Evolutionary conservation across 1,140 invertebrate genomes (phyloP).

Genomic region (Metaphire vulgaris): DNA sequence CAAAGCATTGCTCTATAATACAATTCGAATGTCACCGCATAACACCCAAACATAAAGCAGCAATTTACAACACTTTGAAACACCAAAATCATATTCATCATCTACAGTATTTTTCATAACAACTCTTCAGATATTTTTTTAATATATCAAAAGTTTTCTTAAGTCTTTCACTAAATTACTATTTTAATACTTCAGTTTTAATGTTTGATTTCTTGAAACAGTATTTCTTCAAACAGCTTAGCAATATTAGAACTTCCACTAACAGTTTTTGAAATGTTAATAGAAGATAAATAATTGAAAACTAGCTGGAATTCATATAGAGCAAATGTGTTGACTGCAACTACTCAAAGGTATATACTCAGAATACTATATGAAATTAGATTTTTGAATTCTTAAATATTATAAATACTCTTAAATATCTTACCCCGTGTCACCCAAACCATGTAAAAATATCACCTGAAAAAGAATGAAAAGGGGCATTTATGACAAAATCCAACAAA

Average conservation of each 20-base stretch:
- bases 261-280: too few species aligned
- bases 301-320: background rate
- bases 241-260: too few species aligned
- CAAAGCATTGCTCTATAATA: background rate
- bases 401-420: background rate
- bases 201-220: too few species aligned
- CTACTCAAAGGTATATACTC: background rate
- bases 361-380: background rate
- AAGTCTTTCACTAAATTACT: too few species aligned
- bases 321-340: background rate
- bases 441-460: background rate
- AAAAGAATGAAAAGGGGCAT: too few species aligned
- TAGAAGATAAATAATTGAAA: too few species aligned
- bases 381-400: background rate
- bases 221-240: too few species aligned
- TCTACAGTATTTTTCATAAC: background rate
- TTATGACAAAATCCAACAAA: too few species aligned
- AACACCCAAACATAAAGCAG: background rate
- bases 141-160: too few species aligned
- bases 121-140: background rate
- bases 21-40: background rate
- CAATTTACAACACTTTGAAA: background rate
- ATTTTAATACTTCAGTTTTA: too few species aligned
- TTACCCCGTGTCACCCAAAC: background rate
- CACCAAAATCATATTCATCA: background rate